Percentiles rank a stretch among this genome's conserved stretches.
Conservation (phyloP, 2,797 vertebrate species). For the Catharus ustulatus region DNA sequence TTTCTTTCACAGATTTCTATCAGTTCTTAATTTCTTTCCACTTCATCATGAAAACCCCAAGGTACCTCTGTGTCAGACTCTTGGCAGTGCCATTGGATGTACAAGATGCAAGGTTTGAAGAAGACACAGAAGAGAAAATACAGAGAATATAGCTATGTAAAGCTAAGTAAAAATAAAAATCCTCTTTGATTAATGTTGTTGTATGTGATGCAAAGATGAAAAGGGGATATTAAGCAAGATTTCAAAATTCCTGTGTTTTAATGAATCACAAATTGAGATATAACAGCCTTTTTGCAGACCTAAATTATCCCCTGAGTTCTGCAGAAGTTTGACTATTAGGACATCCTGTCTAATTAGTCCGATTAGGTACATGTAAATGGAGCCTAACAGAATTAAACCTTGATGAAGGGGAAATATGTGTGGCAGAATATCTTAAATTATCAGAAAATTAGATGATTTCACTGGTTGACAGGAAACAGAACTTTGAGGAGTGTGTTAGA, state of each 20-base stretch:
- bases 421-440: background rate
- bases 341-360: slow-evolving; percentile 36
- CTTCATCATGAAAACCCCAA: background rate
- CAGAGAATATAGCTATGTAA: background rate
- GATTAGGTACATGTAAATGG: background rate
- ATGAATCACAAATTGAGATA: background rate
- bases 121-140: background rate
- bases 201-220: background rate
- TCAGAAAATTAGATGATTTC: background rate
- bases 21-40: background rate
- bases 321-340: background rate
- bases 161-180: background rate
- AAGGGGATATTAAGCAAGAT: background rate
- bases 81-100: background rate
- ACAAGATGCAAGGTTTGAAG: background rate
- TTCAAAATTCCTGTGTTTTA: background rate
- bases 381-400: slow-evolving; percentile 1
- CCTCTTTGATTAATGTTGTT: background rate
- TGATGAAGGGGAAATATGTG: slow-evolving; percentile 1
- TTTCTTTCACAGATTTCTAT: background rate
- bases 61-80: background rate
- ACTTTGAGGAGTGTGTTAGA: background rate
- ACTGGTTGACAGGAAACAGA: background rate
- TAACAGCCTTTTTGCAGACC: background rate
- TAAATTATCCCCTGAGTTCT: slow-evolving; percentile 3